These are phyloP conservation scores for Mobula hypostoma DNA, from an alignment of 2,113 vertebrate genomes.

Conservation along the genomic window DNA sequence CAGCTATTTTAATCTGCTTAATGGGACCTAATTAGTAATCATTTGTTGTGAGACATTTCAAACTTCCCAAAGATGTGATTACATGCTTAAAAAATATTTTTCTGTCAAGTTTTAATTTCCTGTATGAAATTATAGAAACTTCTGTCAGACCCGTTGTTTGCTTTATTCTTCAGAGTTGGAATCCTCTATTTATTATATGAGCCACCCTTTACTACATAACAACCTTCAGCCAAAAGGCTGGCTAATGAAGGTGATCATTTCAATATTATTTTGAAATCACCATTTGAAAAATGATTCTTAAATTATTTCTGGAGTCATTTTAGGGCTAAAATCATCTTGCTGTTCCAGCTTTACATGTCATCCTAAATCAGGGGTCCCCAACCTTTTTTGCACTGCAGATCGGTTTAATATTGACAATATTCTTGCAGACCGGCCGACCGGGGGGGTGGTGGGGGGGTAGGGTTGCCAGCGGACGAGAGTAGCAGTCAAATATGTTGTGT, in stretches of 20 bases:
- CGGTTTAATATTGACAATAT: too few relatives aligned
- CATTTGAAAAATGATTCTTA: too few relatives aligned
- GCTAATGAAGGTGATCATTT: not conserved
- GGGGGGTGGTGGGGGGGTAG: too few relatives aligned
- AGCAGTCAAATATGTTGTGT: too few relatives aligned
- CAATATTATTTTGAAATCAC: not conserved
- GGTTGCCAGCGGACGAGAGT: too few relatives aligned
- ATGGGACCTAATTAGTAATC: not conserved
- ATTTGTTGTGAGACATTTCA: not conserved
- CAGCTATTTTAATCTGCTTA: not conserved
- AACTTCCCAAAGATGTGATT: not conserved
- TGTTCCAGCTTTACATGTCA: too few relatives aligned
- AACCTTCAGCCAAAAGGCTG: not conserved
- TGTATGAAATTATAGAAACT: not conserved
- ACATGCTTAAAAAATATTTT: not conserved
- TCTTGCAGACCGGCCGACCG: too few relatives aligned
- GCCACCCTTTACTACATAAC: not conserved
- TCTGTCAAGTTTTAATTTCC: not conserved
- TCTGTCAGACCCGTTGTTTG: not conserved
- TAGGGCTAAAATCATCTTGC: too few relatives aligned
- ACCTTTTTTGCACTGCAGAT: too few relatives aligned
- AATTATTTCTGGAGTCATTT: too few relatives aligned
- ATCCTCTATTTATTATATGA: not conserved
- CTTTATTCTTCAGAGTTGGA: not conserved
- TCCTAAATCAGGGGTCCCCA: too few relatives aligned